Percentiles rank a stretch among this genome's conserved stretches.
phyloP scores from a whole-genome alignment of 2,113 vertebrate genomes.

The Platysteira castanea region DNA sequence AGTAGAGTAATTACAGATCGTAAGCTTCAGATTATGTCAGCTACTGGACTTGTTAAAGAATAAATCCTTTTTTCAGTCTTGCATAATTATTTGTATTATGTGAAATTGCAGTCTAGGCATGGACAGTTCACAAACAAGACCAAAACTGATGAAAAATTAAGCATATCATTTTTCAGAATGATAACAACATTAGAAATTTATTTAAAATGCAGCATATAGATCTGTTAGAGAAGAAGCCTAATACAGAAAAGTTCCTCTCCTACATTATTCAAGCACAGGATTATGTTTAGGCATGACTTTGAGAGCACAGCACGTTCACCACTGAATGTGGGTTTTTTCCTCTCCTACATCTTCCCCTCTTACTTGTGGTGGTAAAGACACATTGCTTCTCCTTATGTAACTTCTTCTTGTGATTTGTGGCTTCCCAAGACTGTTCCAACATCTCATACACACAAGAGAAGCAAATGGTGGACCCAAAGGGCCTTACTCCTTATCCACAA shows the following conservation, averaged over 20 bases:
- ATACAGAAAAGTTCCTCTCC: not conserved
- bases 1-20: not conserved
- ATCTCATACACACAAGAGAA: not conserved
- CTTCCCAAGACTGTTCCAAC: not conserved
- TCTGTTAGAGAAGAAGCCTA: not conserved
- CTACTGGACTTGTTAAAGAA: not conserved
- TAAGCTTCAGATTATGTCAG: not conserved
- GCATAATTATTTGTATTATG: not conserved
- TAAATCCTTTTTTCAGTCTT: not conserved
- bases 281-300: not conserved
- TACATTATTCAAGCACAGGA: not conserved
- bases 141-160: not conserved
- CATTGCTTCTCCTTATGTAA: not conserved
- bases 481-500: not conserved
- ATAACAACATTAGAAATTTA: not conserved
- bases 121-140: not conserved
- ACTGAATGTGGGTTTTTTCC: not conserved
- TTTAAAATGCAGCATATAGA: not conserved
- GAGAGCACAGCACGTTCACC: not conserved
- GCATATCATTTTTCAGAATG: too few relatives aligned
- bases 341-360: not conserved
- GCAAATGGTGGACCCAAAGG: not conserved
- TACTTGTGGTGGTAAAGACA: not conserved
- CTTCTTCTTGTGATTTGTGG: not conserved
- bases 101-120: not conserved